Evolutionary conservation across 2,888 invertebrate genomes (phyloP).

Genomic region (Drosophila kuntzei): DNA sequence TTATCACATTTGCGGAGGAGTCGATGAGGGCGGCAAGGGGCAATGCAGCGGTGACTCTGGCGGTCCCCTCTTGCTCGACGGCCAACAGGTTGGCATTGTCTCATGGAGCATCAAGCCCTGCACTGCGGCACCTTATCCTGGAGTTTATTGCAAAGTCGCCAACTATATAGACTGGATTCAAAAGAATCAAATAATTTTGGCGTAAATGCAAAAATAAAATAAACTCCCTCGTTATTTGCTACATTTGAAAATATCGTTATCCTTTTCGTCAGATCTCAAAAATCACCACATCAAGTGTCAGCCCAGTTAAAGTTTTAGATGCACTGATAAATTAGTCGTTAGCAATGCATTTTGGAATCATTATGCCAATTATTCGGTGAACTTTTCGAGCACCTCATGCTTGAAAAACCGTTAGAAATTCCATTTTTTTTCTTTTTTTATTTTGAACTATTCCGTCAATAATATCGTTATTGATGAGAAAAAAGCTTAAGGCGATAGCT

Average conservation of each 20-base stretch:
- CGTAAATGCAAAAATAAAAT: conserved; percentile 33
- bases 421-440: too few species aligned
- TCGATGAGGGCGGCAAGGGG: conserved; percentile 79
- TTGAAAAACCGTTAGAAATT: too few species aligned
- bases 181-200: conserved; percentile 61
- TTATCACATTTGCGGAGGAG: conserved; percentile 85
- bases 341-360: too few species aligned
- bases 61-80: conserved; percentile 80
- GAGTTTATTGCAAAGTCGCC: conserved; percentile 85
- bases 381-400: too few species aligned
- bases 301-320: not conserved
- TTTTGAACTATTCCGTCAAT: too few species aligned
- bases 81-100: conserved; percentile 85
- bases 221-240: not conserved
- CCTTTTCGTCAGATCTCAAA: not conserved
- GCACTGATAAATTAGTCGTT: not conserved
- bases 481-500: too few species aligned
- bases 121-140: conserved; percentile 84
- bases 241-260: conserved; percentile 1
- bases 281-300: not conserved
- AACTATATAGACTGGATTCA: conserved; percentile 82
- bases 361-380: too few species aligned
- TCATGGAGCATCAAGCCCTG: conserved; percentile 86
- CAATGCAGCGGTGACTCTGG: conserved; percentile 84
- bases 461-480: too few species aligned